These are phyloP conservation scores for Cromileptes altivelis DNA, from an alignment of 2,113 vertebrate genomes.

Conservation along the genomic window DNA sequence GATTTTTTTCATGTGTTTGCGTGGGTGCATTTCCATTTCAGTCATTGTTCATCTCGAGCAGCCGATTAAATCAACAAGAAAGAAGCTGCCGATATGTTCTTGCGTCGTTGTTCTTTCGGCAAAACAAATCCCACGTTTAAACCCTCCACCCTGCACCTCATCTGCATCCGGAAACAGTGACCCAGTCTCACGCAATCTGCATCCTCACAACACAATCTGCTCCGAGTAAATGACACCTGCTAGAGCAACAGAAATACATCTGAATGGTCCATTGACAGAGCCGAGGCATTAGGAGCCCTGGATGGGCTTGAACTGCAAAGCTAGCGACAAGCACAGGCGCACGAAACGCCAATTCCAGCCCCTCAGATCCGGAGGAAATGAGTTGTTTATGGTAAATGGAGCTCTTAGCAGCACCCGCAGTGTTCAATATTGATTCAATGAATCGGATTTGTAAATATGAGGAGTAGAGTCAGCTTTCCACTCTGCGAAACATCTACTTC, in stretches of 20 bases:
- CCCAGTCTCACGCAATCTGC: conserved; percentile 18
- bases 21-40: conserved; percentile 3
- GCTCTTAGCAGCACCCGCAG: conserved; percentile 70
- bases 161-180: conserved; percentile 44
- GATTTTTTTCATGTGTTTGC: not conserved
- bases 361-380: conserved; percentile 77
- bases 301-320: conserved; percentile 61
- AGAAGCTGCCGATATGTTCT: not conserved
- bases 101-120: not conserved
- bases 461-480: conserved; percentile 58
- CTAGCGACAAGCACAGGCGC: conserved; percentile 56
- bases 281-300: conserved; percentile 42
- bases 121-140: not conserved
- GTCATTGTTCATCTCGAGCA: not conserved
- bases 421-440: conserved; percentile 84
- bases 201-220: conserved; percentile 50
- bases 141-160: not conserved
- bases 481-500: conserved; percentile 51
- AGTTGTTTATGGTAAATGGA: conserved; percentile 84
- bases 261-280: conserved; percentile 74
- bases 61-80: conserved; percentile 16
- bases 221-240: conserved; percentile 77
- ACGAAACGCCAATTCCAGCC: conserved; percentile 68
- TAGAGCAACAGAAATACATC: conserved; percentile 63
- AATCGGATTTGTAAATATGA: conserved; percentile 82